A percentile compares a stretch with the other conserved stretches of the same genome.
Conservation (phyloP, 2,888 invertebrate species). For the Acanthosepion pharaonis region DNA sequence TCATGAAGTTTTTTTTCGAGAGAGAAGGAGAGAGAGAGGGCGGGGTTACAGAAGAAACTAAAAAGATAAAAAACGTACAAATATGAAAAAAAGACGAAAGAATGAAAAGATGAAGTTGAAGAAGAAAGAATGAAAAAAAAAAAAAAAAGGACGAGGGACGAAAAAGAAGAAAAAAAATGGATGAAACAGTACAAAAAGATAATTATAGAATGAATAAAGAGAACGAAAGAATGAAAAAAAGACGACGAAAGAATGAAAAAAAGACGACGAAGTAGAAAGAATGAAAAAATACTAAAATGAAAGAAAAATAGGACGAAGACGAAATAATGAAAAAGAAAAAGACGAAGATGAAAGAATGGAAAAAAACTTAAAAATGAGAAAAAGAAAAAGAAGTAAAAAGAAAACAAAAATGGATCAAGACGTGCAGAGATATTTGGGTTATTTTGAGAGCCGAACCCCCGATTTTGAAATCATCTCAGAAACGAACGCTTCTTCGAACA, state of each 20-base stretch:
- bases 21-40: no score
- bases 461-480: no score
- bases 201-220: not conserved
- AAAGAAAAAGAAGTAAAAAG: not conserved
- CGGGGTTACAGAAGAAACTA: no score
- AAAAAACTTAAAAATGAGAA: not conserved
- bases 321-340: not conserved
- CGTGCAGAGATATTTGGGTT: not conserved
- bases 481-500: no score
- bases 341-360: not conserved
- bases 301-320: not conserved
- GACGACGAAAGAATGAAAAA: no score
- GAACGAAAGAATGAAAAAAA: not conserved
- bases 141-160: no score
- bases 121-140: no score
- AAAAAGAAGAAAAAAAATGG: not conserved
- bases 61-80: no score
- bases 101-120: no score
- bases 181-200: not conserved
- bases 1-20: not conserved
- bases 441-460: no score
- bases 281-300: not conserved
- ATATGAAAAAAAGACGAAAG: no score
- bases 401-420: slow-evolving; percentile 34
- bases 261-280: not conserved